Conservation (phyloP, 2,888 invertebrate species). For the Macrophya alboannulata region DNA sequence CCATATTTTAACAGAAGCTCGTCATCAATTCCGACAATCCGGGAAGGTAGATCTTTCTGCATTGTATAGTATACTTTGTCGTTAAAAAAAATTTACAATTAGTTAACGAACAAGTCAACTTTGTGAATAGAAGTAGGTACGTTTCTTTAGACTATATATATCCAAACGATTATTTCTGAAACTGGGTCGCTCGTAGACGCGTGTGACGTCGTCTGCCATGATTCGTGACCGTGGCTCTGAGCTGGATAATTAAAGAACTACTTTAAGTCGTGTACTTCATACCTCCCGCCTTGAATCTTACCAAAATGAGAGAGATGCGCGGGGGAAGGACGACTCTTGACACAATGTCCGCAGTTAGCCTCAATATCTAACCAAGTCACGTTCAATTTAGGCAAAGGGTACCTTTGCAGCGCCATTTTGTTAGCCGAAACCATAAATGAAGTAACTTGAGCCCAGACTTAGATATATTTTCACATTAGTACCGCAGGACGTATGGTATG, state of each 20-base stretch:
- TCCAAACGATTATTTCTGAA: slow-evolving; percentile 27
- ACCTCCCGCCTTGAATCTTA: slow-evolving; percentile 6
- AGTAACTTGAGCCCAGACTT: neutral
- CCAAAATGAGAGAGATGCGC: slow-evolving; percentile 5
- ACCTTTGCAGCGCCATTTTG: neutral
- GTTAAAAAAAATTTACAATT: neutral
- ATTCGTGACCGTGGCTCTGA: slow-evolving; percentile 51
- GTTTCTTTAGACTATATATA: neutral
- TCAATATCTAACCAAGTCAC: slow-evolving; percentile 43
- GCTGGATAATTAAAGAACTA: slow-evolving; percentile 52
- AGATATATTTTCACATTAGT: slow-evolving; percentile 18
- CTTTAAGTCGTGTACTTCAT: slow-evolving; percentile 12
- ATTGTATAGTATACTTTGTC: neutral
- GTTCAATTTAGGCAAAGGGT: slow-evolving; percentile 32
- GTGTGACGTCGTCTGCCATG: slow-evolving; percentile 18
- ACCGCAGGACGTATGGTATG: slow-evolving; percentile 11
- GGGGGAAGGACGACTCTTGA: neutral
- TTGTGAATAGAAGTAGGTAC: neutral
- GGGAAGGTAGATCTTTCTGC: neutral
- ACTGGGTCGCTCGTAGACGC: slow-evolving; percentile 40
- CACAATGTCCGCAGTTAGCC: slow-evolving; percentile 25
- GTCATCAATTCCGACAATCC: neutral
- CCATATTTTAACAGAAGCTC: neutral
- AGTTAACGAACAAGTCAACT: neutral
- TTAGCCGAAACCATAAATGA: neutral